Base-by-base conservation (phyloP, 2,113 vertebrate species). In the Otocyon megalotis region DNA sequence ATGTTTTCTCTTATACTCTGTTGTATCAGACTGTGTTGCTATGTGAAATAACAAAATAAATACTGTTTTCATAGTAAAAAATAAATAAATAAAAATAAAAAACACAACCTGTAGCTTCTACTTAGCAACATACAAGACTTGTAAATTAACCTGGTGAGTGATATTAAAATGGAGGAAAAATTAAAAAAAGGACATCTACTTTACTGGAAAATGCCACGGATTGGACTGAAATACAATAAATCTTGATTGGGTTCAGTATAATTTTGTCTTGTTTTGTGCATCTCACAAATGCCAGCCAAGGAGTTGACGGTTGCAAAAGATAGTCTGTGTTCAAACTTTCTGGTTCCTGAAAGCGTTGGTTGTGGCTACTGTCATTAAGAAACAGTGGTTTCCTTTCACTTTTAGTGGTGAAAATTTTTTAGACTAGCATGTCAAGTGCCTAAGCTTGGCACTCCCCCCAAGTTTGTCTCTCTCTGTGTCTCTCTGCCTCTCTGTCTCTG, bases 211-310 rank as follows among this genome's bases (percentile, higher is more conserved):
- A 69, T 26, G 86, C 53, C 43, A 72, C 30, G 80, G 32, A 94
- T 9, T 85, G 86, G 32, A 9, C 93, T 98, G 71, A 97, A 94
- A 93, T 88, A 77, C 92, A 97, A 53, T 95, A 60, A 50, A 50
- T 88, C 50, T 92, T 90, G 63, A 69, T 63, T 74, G 53, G 92
- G 65, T 97, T 97, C 89, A 20, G 60, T 90, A 0, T 90, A 88
- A 93, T 84, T 92, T 54, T 87, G 56, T 88, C 93, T 71, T 98
- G 67, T 48, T 97, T 74, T 97, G 92, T 92, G 72, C 84, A 35
- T 79, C 74, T 90, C 67, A 81, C 53, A 96, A 80, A 97, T 91
- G 37, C 56, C 84, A 96, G 83, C 53, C 89, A 93, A 97, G 37
- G 56, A 81, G 26, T 9, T 62, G 58, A 84, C 94, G 69, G 69